phyloP scores from a whole-genome alignment of 2,113 vertebrate species.

The Tiliqua scincoides region DNA sequence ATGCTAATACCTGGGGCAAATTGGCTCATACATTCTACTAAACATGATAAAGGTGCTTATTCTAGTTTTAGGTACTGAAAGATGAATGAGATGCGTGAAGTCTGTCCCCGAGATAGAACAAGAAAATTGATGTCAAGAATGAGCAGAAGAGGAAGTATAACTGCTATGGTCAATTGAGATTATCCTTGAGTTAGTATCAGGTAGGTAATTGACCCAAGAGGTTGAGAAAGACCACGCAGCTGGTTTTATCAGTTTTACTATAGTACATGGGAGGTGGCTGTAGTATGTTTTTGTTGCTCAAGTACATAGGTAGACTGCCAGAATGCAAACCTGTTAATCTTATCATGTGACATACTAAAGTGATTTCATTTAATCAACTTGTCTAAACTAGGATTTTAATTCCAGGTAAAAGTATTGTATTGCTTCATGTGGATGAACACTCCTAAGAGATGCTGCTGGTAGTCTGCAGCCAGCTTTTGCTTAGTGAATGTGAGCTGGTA shows the following conservation, averaged over 20 bases:
- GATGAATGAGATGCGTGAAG: not conserved
- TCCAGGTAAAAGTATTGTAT: not conserved
- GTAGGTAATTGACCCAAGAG: not conserved
- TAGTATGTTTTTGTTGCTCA: not conserved
- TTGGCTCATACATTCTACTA: not conserved
- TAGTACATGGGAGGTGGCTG: not conserved
- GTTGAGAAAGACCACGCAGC: not conserved
- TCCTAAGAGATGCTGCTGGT: not conserved
- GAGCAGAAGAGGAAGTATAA: not conserved
- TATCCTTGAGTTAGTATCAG: not conserved
- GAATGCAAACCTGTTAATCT: not conserved
- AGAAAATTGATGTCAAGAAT: not conserved
- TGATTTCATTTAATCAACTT: not conserved
- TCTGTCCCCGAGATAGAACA: no score
- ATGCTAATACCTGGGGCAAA: constrained; percentile 4
- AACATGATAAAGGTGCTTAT: constrained; percentile 4
- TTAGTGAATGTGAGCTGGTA: not conserved
- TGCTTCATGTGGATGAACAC: not conserved
- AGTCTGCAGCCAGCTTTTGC: not conserved
- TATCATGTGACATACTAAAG: not conserved
- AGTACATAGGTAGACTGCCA: not conserved
- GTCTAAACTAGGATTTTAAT: not conserved
- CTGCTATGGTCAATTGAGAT: not conserved
- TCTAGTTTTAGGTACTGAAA: constrained; percentile 3
- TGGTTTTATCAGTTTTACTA: not conserved